Conservation (phyloP, 2,888 invertebrate genomes). For the Geophilus truncorum region DNA sequence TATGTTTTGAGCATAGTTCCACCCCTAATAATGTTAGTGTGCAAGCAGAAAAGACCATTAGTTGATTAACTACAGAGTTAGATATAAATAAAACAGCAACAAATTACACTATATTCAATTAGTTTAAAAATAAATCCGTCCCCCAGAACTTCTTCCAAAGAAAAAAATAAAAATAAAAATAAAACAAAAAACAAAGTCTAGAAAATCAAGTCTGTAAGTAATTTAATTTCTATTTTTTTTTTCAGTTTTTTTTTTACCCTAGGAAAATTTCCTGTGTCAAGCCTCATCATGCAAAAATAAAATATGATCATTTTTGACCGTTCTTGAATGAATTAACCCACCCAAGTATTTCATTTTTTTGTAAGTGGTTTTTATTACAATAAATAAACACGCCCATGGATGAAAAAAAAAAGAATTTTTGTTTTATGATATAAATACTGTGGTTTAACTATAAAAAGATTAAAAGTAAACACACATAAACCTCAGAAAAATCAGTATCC, state of each 20-base stretch:
- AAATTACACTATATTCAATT: not conserved
- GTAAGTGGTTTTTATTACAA: slow-evolving; percentile 5
- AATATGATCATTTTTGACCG: not conserved
- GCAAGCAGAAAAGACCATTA: not conserved
- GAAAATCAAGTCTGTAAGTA: not conserved
- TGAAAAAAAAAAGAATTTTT: not conserved
- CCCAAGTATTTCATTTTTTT: not conserved
- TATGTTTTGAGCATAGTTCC: not conserved
- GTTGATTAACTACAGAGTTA: not conserved
- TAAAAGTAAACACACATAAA: not conserved
- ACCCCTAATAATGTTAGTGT: not conserved
- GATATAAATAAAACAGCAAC: not conserved
- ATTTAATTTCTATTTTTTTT: not conserved
- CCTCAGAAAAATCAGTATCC: not conserved
- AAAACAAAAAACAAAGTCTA: not conserved
- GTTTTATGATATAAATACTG: too few species aligned
- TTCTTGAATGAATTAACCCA: not conserved
- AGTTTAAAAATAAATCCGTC: not conserved
- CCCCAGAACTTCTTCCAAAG: not conserved
- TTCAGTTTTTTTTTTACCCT: not conserved
- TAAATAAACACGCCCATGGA: slow-evolving; percentile 2
- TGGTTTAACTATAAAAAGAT: not conserved
- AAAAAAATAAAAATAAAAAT: not conserved
- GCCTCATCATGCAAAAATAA: not conserved
- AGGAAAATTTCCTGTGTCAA: not conserved